Evolutionary conservation across 2,797 vertebrate species (phyloP), one percentile per base, ranked within the genome.

Genomic region (Loris lydekkerianus): DNA sequence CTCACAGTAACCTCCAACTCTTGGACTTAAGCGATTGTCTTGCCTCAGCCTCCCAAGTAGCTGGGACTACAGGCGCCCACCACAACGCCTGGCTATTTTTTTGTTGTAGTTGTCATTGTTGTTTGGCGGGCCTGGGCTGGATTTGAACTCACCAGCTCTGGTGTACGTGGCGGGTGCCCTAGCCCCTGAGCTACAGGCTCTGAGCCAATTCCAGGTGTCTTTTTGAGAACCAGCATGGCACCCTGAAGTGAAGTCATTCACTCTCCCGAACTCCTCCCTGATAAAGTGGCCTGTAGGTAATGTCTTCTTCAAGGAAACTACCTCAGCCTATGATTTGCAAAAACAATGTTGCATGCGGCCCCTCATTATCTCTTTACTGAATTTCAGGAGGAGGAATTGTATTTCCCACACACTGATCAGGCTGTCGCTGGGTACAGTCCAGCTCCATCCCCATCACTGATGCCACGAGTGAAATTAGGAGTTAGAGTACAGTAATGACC

Each of bases 401-500:
- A 11, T 2, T 18, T 75, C 1, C 0, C 10, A 23, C 3, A 0
- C 0, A 7, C 27, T 31, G 4, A 65, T 49, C 46, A 31, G 10
- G 31, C 27, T 34, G 9, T 27, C 17, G 0, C 3, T 4, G 34
- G 15, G 29, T 10, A 6, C 23, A 20, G 14, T 8, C 49, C 10
- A 20, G 49, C 7, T 31, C 29, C 6, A 2, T 43, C 25, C 3
- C 1, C 20, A 0, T n/a, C 37, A 17, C 10, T 23, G 17, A 10
- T 0, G 2, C 63, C 10, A 4, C 0, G 1, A 34, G 56, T 21
- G 25, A n/a, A 25, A 29, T 1, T 0, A 9, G 56, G 27, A 31
- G 7, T 72, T 37, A 23, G 21, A 27, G 13, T 3, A 56, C 11
- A 27, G 31, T 3, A 43, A 31, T 10, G 46, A 8, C 58, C 72